phyloP scores from a whole-genome alignment of 2,797 vertebrate species.

The Gymnodraco acuticeps region DNA sequence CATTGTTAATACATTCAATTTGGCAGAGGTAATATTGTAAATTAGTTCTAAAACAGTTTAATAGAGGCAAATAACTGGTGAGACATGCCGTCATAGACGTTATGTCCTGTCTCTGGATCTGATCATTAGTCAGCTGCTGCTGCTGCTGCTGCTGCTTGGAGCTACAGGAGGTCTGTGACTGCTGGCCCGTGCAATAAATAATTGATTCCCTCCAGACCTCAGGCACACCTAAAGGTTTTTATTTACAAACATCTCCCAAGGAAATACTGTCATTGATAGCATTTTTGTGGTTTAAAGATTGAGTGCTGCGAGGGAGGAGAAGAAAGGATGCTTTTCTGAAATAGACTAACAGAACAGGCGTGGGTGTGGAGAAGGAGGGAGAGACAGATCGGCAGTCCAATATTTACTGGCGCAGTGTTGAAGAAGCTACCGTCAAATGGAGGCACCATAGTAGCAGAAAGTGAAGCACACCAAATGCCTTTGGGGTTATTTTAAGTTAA shows the following conservation, averaged over 20 bases:
- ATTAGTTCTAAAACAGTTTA: neutral
- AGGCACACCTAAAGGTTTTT: slow-evolving; percentile 67
- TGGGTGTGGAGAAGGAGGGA: slow-evolving; percentile 33
- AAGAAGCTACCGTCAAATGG: slow-evolving; percentile 46
- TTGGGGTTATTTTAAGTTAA: slow-evolving; percentile 49
- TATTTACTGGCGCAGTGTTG: slow-evolving; percentile 43
- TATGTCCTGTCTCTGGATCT: slow-evolving; percentile 16
- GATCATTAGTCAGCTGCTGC: slow-evolving; percentile 39
- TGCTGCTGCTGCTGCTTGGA: slow-evolving; percentile 22
- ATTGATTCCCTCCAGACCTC: slow-evolving; percentile 73
- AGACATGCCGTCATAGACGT: neutral
- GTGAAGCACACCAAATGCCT: slow-evolving; percentile 47
- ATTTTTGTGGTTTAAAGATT: slow-evolving; percentile 51
- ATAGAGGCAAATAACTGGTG: neutral
- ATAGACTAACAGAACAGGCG: slow-evolving; percentile 17
- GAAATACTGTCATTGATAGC: slow-evolving; percentile 64
- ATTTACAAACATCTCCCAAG: slow-evolving; percentile 61
- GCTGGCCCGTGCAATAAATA: slow-evolving; percentile 71
- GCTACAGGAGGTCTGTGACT: slow-evolving; percentile 59
- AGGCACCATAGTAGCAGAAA: slow-evolving; percentile 61
- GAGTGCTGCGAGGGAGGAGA: slow-evolving; percentile 10
- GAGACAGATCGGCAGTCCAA: slow-evolving; percentile 16
- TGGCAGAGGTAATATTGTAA: slow-evolving; percentile 1
- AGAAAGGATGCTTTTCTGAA: slow-evolving; percentile 24
- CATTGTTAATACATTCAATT: neutral